Evolutionary conservation across 1,140 invertebrate genomes (phyloP).

Genomic region (Pararge aegeria): DNA sequence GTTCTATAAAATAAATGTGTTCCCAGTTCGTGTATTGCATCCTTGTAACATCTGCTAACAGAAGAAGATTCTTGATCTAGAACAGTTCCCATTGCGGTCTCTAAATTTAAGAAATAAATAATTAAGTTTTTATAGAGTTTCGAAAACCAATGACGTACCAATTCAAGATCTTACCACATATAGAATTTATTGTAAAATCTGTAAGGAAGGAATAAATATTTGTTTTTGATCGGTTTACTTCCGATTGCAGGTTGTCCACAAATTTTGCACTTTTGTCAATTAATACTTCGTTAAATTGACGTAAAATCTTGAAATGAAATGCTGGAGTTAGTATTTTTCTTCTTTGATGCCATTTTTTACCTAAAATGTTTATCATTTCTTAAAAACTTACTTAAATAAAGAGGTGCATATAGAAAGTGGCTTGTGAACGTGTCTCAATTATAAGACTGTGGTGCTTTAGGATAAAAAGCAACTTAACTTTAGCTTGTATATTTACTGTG

Average conservation of each 20-base stretch:
- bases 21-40: conserved; percentile 51
- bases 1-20: conserved; percentile 47
- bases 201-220: conserved; percentile 6
- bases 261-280: conserved; percentile 39
- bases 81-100: conserved; percentile 43
- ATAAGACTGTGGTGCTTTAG: too few relatives aligned
- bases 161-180: conserved; percentile 46
- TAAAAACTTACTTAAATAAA: background rate
- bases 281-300: conserved; percentile 81
- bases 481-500: too few relatives aligned
- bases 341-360: conserved; percentile 37
- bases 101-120: conserved; percentile 21
- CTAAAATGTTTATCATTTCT: conserved; percentile 18
- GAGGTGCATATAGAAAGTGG: too few relatives aligned
- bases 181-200: conserved; percentile 35
- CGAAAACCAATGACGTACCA: too few relatives aligned
- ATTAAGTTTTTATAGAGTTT: background rate
- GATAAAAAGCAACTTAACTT: too few relatives aligned
- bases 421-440: too few relatives aligned
- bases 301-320: conserved; percentile 81
- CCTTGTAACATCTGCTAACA: conserved; percentile 33
- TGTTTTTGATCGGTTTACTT: background rate
- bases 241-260: background rate
- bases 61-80: conserved; percentile 28
- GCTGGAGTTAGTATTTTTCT: conserved; percentile 39